Percentiles rank a stretch among this genome's conserved stretches.
phyloP scores from a whole-genome alignment of 2,113 vertebrate genomes.

The Ailuropoda melanoleuca region DNA sequence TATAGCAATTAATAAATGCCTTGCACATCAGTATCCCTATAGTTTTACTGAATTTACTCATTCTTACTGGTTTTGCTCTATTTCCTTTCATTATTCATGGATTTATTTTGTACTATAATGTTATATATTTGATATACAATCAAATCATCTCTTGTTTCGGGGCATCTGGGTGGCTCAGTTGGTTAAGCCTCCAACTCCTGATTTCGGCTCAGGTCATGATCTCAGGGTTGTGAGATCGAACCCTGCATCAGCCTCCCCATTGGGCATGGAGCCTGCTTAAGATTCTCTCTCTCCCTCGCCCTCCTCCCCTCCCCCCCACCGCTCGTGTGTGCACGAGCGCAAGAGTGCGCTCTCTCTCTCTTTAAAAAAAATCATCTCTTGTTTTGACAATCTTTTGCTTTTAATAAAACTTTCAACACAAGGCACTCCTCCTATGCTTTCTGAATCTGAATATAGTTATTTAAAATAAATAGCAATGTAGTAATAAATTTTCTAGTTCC shows the following conservation, averaged over 20 bases:
- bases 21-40: background rate
- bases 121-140: background rate
- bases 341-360: rapidly evolving
- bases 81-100: background rate
- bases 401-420: background rate
- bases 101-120: background rate
- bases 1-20: background rate
- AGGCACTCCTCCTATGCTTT: background rate
- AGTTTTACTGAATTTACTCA: background rate
- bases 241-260: background rate
- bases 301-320: rapidly evolving
- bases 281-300: background rate
- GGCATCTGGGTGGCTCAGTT: background rate
- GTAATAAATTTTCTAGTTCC: background rate
- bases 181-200: background rate
- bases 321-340: background rate
- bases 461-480: background rate
- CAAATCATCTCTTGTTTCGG: background rate
- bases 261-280: background rate
- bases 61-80: background rate
- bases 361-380: background rate
- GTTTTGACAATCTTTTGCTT: background rate
- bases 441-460: background rate
- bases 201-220: background rate
- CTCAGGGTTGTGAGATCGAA: background rate